Base-by-base conservation (phyloP, 1,140 invertebrate genomes). In the Monochamus saltuarius region DNA sequence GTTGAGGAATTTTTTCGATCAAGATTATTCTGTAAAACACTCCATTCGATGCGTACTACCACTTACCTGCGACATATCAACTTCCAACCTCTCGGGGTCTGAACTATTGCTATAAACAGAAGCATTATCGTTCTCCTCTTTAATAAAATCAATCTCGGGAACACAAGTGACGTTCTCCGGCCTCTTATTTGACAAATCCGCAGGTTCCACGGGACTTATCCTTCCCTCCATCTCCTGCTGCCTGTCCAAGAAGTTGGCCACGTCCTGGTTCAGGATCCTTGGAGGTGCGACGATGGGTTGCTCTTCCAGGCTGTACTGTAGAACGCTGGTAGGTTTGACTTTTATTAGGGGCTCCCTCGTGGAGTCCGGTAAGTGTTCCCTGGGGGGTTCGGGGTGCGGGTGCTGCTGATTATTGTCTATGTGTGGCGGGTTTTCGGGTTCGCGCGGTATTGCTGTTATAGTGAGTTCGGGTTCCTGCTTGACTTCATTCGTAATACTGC, bases 21-120 rank as follows among this genome's bases (percentile, higher is more conserved):
- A 29, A 29, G 22, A 29, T 29, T 29, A 29, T 29, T 29, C 22
- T 6, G 2, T 19, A n/a, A 29, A 29, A 29, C 22, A 29, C 22
- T 29, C 22, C 22, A 6, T 3, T 29, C 22, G 22, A 29, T n/a
- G n/a, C n/a, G n/a, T n/a, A n/a, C n/a, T n/a, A n/a, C n/a, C n/a
- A n/a, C 22, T 64, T 62, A 73, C 67, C 63, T 73, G 73, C 6
- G 75, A 77, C 75, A 77, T 77, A 61, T 77, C 81, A 45, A 83
- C 82, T 61, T 83, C 81, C 50, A 83, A 66, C 54, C 82, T 73
- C 61, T 83, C 82, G 11, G 82, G 82, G 74, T 84, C 82, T 2
- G 82, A 79, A 59, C 81, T 81, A 67, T 81, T 81, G 14, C 81
- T 83, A 61, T 73, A 82, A 46, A 73, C 66, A 4, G 75, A 76